phyloP scores from a whole-genome alignment of 2,888 invertebrate species.

The Hypsopygia costalis region DNA sequence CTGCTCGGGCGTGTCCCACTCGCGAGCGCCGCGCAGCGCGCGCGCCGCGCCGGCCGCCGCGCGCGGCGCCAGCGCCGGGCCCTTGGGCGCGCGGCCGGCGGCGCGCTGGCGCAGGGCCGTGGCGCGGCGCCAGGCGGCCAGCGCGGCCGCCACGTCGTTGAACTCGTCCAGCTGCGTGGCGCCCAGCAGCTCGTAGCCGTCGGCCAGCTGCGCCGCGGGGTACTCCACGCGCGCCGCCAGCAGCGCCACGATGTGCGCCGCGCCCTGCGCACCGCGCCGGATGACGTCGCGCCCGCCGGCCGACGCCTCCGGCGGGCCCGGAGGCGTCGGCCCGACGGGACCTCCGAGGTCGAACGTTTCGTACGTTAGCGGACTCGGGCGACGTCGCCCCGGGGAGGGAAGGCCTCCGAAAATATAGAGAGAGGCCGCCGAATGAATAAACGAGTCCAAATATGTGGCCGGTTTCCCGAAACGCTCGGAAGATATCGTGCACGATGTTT shows the following conservation, averaged over 20 bases:
- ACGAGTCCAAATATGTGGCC: too few relatives aligned
- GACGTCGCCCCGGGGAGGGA: too few relatives aligned
- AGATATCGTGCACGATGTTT: too few relatives aligned
- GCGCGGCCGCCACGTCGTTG: slow-evolving; percentile 86
- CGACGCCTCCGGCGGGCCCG: too few relatives aligned
- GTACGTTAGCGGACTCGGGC: too few relatives aligned
- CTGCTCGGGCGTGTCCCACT: slow-evolving; percentile 87
- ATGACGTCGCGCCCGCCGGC: too few relatives aligned
- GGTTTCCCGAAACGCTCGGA: too few relatives aligned
- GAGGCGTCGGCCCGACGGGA: too few relatives aligned
- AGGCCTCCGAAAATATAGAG: too few relatives aligned
- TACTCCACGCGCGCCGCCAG: slow-evolving; percentile 83
- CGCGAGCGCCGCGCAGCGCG: slow-evolving; percentile 82
- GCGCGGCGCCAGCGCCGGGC: slow-evolving; percentile 66
- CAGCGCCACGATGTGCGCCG: slow-evolving; percentile 83
- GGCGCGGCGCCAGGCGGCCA: slow-evolving; percentile 90
- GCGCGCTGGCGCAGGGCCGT: slow-evolving; percentile 39
- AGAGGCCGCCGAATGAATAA: too few relatives aligned
- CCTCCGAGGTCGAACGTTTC: too few relatives aligned
- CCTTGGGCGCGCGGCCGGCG: slow-evolving; percentile 31
- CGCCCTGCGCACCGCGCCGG: slow-evolving; percentile 84
- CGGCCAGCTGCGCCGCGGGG: slow-evolving; percentile 85
- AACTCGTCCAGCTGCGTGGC: slow-evolving; percentile 93
- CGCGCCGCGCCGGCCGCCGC: slow-evolving; percentile 85
- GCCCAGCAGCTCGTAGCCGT: slow-evolving; percentile 93